phyloP scores from a whole-genome alignment of 2,113 vertebrate genomes.

The Numida meleagris region DNA sequence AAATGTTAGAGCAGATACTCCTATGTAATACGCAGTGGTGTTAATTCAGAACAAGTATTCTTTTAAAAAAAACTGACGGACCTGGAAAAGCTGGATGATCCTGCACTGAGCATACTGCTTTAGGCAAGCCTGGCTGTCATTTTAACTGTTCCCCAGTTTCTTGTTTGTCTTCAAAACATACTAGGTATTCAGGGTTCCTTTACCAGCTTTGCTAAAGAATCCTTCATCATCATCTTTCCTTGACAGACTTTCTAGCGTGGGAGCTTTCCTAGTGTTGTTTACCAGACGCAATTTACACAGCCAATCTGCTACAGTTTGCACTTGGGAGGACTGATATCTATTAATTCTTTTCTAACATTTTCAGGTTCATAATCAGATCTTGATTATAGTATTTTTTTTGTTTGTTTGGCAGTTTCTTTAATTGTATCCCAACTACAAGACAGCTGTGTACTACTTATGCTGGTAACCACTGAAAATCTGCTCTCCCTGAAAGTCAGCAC shows the following conservation, averaged over 20 bases:
- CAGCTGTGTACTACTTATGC: not conserved
- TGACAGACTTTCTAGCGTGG: rapidly evolving
- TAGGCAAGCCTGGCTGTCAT: not conserved
- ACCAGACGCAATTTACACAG: not conserved
- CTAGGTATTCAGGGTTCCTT: not conserved
- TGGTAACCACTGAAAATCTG: not conserved
- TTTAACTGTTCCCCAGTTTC: not conserved
- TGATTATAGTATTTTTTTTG: not conserved
- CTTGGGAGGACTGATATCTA: not conserved
- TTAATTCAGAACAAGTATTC: conserved; percentile 8
- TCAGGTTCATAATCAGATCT: not conserved
- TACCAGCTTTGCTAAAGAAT: not conserved
- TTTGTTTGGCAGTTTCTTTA: not conserved
- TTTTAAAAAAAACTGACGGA: not conserved
- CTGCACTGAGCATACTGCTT: not conserved
- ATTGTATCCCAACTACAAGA: not conserved
- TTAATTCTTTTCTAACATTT: not conserved
- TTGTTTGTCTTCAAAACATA: not conserved
- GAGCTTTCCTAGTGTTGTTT: not conserved
- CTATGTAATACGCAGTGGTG: not conserved
- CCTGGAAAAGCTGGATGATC: not conserved
- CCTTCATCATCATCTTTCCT: not conserved
- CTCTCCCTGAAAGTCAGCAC: not conserved
- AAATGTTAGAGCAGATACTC: conserved; percentile 8
- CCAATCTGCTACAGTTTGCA: not conserved